These are phyloP conservation scores for Tadarida brasiliensis DNA, from an alignment of 2,797 vertebrate species.

Conservation along the genomic window DNA sequence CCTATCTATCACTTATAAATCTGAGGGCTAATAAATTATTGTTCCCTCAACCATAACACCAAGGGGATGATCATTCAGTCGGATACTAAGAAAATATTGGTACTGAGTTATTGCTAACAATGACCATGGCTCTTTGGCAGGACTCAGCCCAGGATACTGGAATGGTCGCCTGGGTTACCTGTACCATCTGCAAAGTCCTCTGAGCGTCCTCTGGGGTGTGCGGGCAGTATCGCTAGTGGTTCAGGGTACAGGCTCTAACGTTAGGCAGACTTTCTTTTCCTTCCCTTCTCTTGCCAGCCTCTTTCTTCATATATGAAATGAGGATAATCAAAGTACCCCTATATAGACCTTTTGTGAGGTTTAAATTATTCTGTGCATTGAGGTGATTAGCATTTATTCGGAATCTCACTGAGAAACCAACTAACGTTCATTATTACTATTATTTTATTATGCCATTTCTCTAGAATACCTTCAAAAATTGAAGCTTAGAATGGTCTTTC, in stretches of 20 bases:
- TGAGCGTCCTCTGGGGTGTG: neutral
- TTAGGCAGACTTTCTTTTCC: neutral
- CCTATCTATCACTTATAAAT: neutral
- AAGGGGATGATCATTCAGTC: neutral
- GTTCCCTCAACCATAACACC: neutral
- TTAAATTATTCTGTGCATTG: neutral
- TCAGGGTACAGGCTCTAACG: neutral
- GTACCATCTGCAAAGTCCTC: neutral
- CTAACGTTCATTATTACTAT: neutral
- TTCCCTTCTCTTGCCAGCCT: neutral
- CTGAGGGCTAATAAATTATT: neutral
- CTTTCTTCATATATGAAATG: neutral
- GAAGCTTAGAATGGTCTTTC: neutral
- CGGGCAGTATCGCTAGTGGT: neutral
- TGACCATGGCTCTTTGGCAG: neutral
- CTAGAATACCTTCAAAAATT: neutral
- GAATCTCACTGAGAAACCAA: constrained; percentile 19
- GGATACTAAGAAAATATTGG: neutral
- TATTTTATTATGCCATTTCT: neutral
- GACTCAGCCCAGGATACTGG: neutral
- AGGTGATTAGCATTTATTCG: neutral
- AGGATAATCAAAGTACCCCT: neutral
- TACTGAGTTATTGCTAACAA: neutral
- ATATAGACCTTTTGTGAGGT: neutral
- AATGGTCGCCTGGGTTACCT: neutral